phyloP scores from a whole-genome alignment of 2,888 invertebrate species.

The Pseudoips prasinana region DNA sequence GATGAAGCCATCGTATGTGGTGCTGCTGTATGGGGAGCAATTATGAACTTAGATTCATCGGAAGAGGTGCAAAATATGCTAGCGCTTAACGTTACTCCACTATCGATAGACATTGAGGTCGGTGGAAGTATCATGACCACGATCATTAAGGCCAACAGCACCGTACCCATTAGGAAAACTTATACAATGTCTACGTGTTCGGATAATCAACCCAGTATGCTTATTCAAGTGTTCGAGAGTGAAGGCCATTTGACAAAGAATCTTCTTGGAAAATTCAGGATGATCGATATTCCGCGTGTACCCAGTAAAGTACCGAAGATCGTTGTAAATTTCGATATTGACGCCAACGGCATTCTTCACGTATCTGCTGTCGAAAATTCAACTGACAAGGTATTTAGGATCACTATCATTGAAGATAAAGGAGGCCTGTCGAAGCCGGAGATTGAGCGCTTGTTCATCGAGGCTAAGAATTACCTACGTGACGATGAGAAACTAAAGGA shows the following conservation, averaged over 20 bases:
- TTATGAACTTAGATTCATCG: conserved; percentile 94
- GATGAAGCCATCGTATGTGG: conserved; percentile 99
- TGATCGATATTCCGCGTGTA: conserved; percentile 97
- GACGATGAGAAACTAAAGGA: conserved; percentile 92
- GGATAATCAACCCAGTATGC: conserved; percentile 98
- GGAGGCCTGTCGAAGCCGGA: conserved; percentile 96
- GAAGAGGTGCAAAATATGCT: conserved; percentile 95
- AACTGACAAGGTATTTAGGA: conserved; percentile 94
- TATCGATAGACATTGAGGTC: conserved; percentile 92
- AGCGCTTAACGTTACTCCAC: conserved; percentile 94
- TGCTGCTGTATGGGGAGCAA: conserved; percentile 98
- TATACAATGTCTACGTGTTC: conserved; percentile 98
- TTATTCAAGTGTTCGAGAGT: conserved; percentile 96
- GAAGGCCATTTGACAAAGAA: conserved; percentile 98
- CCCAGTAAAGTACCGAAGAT: conserved; percentile 94
- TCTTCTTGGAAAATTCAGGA: conserved; percentile 97
- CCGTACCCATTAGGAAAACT: conserved; percentile 98
- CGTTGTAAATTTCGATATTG: conserved; percentile 93
- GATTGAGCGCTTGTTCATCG: conserved; percentile 95
- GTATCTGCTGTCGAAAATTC: conserved; percentile 97
- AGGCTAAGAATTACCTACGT: conserved; percentile 94
- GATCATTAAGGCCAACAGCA: conserved; percentile 97
- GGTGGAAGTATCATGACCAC: conserved; percentile 96
- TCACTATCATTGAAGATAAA: conserved; percentile 96
- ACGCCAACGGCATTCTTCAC: conserved; percentile 98